Evolutionary conservation across 2,113 vertebrate species (phyloP).

Genomic region (Tursiops truncatus): DNA sequence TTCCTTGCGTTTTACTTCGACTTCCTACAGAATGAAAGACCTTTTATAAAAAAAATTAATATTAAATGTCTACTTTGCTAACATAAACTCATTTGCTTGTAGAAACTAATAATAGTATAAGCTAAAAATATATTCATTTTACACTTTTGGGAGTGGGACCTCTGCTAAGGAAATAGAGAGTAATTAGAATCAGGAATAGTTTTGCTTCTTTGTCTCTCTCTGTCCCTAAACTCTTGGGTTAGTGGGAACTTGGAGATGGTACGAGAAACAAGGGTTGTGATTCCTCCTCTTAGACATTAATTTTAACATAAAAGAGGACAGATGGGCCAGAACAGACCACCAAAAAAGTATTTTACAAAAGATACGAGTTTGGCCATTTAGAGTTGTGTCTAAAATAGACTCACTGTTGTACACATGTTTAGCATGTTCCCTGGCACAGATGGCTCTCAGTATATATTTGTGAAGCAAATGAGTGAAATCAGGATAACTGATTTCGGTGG

Average conservation of each 20-base stretch:
- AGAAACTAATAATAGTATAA: background rate
- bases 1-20: conserved; percentile 55
- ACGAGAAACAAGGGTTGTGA: background rate
- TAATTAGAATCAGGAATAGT: background rate
- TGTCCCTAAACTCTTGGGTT: background rate
- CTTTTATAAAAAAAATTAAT: conserved; percentile 30
- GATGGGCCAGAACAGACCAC: background rate
- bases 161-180: background rate
- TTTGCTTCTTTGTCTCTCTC: background rate
- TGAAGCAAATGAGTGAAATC: background rate
- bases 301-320: conserved; percentile 12
- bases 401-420: background rate
- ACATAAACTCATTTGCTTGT: conserved; percentile 1
- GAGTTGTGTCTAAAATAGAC: background rate
- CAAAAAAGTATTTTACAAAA: background rate
- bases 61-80: conserved; percentile 1
- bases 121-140: background rate
- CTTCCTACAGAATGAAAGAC: background rate
- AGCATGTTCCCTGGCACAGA: background rate
- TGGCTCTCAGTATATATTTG: background rate
- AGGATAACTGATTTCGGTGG: background rate
- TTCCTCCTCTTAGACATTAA: background rate
- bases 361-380: background rate
- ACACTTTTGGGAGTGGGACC: background rate
- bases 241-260: background rate